Evolutionary conservation across 2,888 invertebrate species (phyloP).

Genomic region (Altica lythri): DNA sequence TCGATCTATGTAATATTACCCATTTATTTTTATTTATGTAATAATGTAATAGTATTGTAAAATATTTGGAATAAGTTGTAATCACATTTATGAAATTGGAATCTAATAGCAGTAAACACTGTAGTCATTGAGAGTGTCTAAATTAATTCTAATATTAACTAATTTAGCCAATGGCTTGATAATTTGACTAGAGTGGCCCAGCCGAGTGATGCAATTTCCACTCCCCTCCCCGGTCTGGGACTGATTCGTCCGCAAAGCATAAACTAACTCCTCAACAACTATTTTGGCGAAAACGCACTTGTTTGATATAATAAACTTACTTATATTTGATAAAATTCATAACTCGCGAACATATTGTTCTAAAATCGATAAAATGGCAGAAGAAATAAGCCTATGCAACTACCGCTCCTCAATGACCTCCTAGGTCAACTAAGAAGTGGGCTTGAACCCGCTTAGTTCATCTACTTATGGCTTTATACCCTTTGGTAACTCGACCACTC

Average conservation of each 20-base stretch:
- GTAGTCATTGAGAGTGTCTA: slow-evolving; percentile 29
- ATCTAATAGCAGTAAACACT: slow-evolving; percentile 14
- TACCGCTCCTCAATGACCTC: slow-evolving; percentile 18
- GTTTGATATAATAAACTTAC: slow-evolving; percentile 54
- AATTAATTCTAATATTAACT: slow-evolving; percentile 58
- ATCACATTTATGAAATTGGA: not conserved
- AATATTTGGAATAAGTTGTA: not conserved
- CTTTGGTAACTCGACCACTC: slow-evolving; percentile 44
- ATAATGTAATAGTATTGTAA: too few relatives aligned
- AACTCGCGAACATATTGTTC: slow-evolving; percentile 55
- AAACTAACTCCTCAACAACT: slow-evolving; percentile 58
- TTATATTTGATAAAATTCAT: slow-evolving; percentile 57
- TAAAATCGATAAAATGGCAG: slow-evolving; percentile 54
- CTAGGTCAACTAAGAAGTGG: slow-evolving; percentile 14
- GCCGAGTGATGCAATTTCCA: slow-evolving; percentile 44
- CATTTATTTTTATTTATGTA: too few relatives aligned
- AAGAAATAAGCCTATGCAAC: slow-evolving; percentile 27
- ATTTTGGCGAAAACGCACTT: slow-evolving; percentile 56
- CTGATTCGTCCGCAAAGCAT: slow-evolving; percentile 52
- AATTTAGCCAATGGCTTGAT: slow-evolving; percentile 55
- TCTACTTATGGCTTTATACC: slow-evolving; percentile 38
- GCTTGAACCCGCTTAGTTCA: slow-evolving; percentile 21
- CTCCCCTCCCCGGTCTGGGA: slow-evolving; percentile 46
- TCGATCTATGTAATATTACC: too few relatives aligned
- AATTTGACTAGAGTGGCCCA: slow-evolving; percentile 60